These are phyloP conservation scores for Aphidius ervi DNA, from an alignment of 1,140 invertebrate species.

Conservation along the genomic window DNA sequence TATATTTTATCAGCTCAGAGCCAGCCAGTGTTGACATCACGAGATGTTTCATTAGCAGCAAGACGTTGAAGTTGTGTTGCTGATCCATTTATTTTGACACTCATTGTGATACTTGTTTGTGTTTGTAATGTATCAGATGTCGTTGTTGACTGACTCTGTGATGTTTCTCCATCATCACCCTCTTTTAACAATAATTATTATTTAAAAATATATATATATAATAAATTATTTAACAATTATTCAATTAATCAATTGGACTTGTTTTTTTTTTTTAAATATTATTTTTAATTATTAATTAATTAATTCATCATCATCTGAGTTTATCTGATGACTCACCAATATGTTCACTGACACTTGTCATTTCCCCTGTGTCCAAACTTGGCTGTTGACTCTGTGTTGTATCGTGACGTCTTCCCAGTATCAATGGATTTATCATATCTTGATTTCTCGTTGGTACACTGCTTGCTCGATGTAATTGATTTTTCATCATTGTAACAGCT, in stretches of 20 bases:
- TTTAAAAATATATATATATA: not conserved
- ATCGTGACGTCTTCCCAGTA: constrained; percentile 45
- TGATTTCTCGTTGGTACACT: constrained; percentile 58
- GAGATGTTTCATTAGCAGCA: constrained; percentile 61
- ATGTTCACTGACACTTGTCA: constrained; percentile 40
- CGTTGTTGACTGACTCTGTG: constrained; percentile 31
- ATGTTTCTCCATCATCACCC: constrained; percentile 48
- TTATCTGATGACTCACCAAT: constrained; percentile 25
- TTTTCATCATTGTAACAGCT: constrained; percentile 30
- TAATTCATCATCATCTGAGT: not conserved
- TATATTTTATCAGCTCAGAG: constrained; percentile 44
- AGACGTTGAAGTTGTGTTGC: constrained; percentile 54
- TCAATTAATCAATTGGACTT: too few species aligned
- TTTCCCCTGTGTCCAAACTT: constrained; percentile 48
- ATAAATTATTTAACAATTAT: too few species aligned
- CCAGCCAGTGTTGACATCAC: constrained; percentile 61
- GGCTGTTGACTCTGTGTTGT: constrained; percentile 55
- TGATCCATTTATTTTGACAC: constrained; percentile 50
- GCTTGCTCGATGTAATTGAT: constrained; percentile 57
- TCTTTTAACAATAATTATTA: constrained; percentile 17
- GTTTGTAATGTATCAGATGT: constrained; percentile 36
- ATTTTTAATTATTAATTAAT: not conserved
- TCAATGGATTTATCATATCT: constrained; percentile 41
- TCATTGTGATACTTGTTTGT: constrained; percentile 24
- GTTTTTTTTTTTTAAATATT: not conserved